Base-by-base conservation (phyloP, 1,140 invertebrate species). In the Drosophila navojoa region DNA sequence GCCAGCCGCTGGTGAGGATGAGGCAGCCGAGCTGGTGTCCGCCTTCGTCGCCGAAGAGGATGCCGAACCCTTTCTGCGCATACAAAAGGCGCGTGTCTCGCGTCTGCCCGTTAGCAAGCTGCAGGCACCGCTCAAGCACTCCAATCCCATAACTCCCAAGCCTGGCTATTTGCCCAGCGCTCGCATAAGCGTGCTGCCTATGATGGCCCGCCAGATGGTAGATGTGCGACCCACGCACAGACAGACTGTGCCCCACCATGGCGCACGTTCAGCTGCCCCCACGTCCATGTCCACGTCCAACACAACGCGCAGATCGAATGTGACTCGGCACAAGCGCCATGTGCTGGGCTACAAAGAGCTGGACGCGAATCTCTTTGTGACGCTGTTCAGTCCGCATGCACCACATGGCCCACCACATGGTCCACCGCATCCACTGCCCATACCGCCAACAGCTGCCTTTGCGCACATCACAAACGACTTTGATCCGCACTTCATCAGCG, bases 311-410 rank as follows among this genome's bases (percentile, higher is more conserved):
- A 80, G 61, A 45, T 15, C 73, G 15, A 73, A 78, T 25, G 7
- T 19, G 13, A 66, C 86, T 5, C 82, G 90, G 0, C 67, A 78
- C 13, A 90, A 90, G 53, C 73, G 90, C 0, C 84, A 90, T 15
- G 64, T 87, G 3, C 11, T 86, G 19, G 81, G 78, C 9, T 82
- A 91, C 35, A 91, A 90, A 63, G 90, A 90, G 19, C 45, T 86
- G 10, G 90, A 91, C 58, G 71, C 86, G 1, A 90, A 86, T 76
- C 77, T 91, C 16, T 91, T 91, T 59, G 70, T 91, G 5, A 76
- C 81, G 0, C 70, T 91, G 0, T 90, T 91, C n/a, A 78, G 44
- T 45, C 82, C 77, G 11, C 75, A 87, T 32, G 45, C 52, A 1
- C 63, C 72, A 1, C 80, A 90, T 44, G 53, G 67, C n/a, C 58